Evolutionary conservation across 1,140 invertebrate species (phyloP), one percentile per base, ranked within the genome.

Genomic region (Radopholus similis): DNA sequence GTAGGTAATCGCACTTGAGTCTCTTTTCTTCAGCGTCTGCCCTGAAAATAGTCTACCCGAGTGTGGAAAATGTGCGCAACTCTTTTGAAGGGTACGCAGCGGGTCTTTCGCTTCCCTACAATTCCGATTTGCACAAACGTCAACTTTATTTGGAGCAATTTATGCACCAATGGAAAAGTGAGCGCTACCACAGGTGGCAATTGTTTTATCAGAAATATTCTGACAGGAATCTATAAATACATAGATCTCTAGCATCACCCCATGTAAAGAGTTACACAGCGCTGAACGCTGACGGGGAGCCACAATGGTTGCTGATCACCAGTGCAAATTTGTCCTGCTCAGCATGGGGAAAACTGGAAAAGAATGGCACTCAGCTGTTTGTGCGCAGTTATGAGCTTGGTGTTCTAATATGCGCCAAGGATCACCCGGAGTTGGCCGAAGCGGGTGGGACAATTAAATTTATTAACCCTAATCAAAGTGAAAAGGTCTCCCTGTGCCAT

Each of bases 91-190:
- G 66, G 26, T 68, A 55, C 40, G 64, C 44, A 23, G 66, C 66
- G 30, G 66, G 66, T 37, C 38, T 65, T 56, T 68, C 63, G 1
- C 47, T 68, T 11, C 66, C 66, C 28, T 68, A 68, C 40, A 40
- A 11, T 18, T 56, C 34, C 9, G 28, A 53, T 28, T 66, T 26
- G 4, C 38, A 68, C 34, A 44, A 4, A 28, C 65, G 32, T 15
- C 66, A 68, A 26, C 35, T 26, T 26, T 68, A 68, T 70, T 34
- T 68, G 26, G 32, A 47, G 18, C 47, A 68, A 42, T 68, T 68
- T 35, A n/a, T 68, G 63, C 44, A 68, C 55, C 64, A 68, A 44
- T 68, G 66, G 66, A 70, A 70, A 30, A 70, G 66, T 70, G 64
- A 68, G 13, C 49, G 54, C 23, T n/a, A n/a, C n/a, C 38, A 37